A percentile compares a stretch with the other conserved stretches of the same genome.
Evolutionary conservation across 2,113 vertebrate species (phyloP).

Genomic region (Dasypus novemcinctus): DNA sequence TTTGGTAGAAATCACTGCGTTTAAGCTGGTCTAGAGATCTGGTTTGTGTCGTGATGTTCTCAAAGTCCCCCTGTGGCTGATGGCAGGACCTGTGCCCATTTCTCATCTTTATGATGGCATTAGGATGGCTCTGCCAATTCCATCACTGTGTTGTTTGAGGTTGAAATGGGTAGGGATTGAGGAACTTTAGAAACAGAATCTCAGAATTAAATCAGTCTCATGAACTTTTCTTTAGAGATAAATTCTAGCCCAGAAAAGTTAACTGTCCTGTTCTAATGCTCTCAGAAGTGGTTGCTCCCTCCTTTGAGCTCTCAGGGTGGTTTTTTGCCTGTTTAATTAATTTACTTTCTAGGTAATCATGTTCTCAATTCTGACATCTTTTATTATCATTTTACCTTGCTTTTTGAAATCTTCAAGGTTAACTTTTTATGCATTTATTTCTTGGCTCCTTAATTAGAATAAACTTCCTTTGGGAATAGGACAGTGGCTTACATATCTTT

Average conservation of each 20-base stretch:
- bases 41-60: not conserved
- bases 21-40: too few species aligned
- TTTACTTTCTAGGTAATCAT: not conserved
- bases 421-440: not conserved
- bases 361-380: not conserved
- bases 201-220: not conserved
- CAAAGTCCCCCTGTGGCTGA: not conserved
- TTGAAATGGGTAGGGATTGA: not conserved
- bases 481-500: not conserved
- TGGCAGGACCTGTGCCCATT: too few species aligned
- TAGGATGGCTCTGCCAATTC: not conserved
- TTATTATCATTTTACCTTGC: not conserved
- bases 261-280: not conserved
- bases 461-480: not conserved
- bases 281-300: not conserved
- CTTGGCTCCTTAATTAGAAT: not conserved
- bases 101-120: not conserved
- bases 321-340: not conserved
- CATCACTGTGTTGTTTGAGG: not conserved
- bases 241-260: not conserved
- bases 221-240: not conserved
- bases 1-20: accelerated
- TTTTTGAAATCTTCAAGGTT: slow-evolving; percentile 4
- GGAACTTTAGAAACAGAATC: not conserved
- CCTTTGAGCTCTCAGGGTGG: not conserved